Evolutionary conservation across 2,113 vertebrate genomes (phyloP).

Genomic region (Merops nubicus): DNA sequence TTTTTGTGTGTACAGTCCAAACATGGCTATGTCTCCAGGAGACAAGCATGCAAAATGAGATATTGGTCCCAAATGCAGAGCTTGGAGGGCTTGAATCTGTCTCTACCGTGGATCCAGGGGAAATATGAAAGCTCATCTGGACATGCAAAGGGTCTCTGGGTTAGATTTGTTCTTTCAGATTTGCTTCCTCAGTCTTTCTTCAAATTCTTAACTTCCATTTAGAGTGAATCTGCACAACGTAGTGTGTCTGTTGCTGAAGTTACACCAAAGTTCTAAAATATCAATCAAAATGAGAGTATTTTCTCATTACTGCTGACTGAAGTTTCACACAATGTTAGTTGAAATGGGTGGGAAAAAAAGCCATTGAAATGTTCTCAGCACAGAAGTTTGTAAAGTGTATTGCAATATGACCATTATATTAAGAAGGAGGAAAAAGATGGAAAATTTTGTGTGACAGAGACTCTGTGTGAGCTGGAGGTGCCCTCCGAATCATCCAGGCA

Average conservation of each 20-base stretch:
- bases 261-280: background rate
- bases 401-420: background rate
- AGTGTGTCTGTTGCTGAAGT: background rate
- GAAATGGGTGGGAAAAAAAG: background rate
- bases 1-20: background rate
- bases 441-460: background rate
- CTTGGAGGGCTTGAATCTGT: background rate
- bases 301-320: background rate
- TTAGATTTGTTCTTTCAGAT: background rate
- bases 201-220: background rate
- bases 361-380: background rate
- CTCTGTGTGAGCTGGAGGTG: background rate
- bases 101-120: background rate
- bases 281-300: background rate
- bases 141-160: background rate
- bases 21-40: background rate
- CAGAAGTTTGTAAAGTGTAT: constrained; percentile 1
- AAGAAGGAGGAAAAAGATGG: background rate
- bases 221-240: background rate
- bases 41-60: background rate
- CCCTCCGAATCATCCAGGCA: constrained; percentile 24
- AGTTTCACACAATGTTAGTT: background rate
- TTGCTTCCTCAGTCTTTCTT: background rate
- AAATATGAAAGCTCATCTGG: background rate
- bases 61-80: background rate